These are phyloP conservation scores for Ptilodon capucinus DNA, from an alignment of 2,888 invertebrate species.

Conservation along the genomic window DNA sequence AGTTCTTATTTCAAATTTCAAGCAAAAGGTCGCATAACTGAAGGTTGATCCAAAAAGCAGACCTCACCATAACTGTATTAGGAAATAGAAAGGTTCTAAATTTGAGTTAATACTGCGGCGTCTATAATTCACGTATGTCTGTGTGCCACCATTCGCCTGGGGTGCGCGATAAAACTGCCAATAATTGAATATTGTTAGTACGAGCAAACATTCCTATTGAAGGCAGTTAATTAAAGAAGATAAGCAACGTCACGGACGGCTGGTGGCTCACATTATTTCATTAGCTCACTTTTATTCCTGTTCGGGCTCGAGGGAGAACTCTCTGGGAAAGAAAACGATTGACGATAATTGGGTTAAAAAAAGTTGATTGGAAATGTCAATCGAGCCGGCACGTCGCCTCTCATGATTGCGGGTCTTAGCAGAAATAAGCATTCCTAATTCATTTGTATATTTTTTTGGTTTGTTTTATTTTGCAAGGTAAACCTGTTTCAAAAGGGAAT, in stretches of 20 bases:
- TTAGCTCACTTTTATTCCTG: conserved; percentile 59
- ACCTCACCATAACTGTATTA: no score
- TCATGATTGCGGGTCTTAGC: neutral
- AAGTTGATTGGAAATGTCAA: conserved; percentile 47
- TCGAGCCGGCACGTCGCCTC: conserved; percentile 26
- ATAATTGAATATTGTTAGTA: neutral
- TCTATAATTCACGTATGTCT: neutral
- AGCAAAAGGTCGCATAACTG: no score
- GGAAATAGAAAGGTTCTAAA: no score
- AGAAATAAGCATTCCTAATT: neutral
- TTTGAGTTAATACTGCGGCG: no score
- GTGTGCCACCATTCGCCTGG: neutral
- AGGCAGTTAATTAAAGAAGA: conserved; percentile 36
- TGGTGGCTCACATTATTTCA: conserved; percentile 56
- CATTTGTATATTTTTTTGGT: no score
- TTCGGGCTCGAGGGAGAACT: conserved; percentile 34
- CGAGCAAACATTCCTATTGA: neutral
- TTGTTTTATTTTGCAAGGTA: no score
- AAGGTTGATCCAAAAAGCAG: no score
- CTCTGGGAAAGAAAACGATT: conserved; percentile 46
- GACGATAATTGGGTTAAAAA: conserved; percentile 60
- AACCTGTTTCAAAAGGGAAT: no score
- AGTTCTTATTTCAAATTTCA: no score
- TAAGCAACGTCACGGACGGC: conserved; percentile 31
- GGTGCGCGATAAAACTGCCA: neutral